A percentile compares a stretch with the other conserved stretches of the same genome.
Evolutionary conservation across 2,888 invertebrate species (phyloP).

Genomic region (Eupithecia insigniata): DNA sequence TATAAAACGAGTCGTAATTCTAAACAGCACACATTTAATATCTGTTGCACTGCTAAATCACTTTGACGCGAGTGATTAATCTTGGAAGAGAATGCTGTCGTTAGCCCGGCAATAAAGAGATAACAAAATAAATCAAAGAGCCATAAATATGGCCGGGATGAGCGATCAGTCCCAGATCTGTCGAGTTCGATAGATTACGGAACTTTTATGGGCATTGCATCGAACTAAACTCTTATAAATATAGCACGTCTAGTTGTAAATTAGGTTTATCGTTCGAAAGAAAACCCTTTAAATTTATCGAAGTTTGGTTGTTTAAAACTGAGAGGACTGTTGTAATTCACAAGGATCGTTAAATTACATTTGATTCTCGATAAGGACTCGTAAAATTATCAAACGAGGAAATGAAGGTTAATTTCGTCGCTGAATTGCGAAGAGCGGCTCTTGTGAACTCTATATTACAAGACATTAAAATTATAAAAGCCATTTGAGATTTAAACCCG

Average conservation of each 20-base stretch:
- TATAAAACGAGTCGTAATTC: constrained; percentile 75
- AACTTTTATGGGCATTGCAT: constrained; percentile 74
- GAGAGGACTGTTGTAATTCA: constrained; percentile 53
- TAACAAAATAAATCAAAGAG: constrained; percentile 83
- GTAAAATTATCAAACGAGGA: constrained; percentile 47
- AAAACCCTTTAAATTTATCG: constrained; percentile 53
- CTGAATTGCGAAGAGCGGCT: constrained; percentile 55
- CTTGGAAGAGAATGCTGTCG: constrained; percentile 82
- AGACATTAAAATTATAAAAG: constrained; percentile 8
- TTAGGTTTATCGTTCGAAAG: constrained; percentile 71
- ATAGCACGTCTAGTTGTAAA: constrained; percentile 74
- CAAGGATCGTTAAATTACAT: constrained; percentile 56
- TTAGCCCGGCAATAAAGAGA: constrained; percentile 82
- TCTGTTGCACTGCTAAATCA: constrained; percentile 83
- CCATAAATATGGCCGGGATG: constrained; percentile 79
- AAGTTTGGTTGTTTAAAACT: constrained; percentile 43
- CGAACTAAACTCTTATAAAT: constrained; percentile 71
- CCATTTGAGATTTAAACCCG: constrained; percentile 11
- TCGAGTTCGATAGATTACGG: constrained; percentile 74
- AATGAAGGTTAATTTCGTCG: constrained; percentile 55
- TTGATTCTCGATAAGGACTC: constrained; percentile 44
- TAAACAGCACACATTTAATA: constrained; percentile 81
- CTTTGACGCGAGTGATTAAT: constrained; percentile 81
- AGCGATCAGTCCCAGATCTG: constrained; percentile 79
- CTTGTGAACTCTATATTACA: constrained; percentile 22